A percentile compares a stretch with the other conserved stretches of the same genome.
These are phyloP conservation scores for Tautogolabrus adspersus DNA, from an alignment of 2,113 vertebrate species.

Conservation along the genomic window DNA sequence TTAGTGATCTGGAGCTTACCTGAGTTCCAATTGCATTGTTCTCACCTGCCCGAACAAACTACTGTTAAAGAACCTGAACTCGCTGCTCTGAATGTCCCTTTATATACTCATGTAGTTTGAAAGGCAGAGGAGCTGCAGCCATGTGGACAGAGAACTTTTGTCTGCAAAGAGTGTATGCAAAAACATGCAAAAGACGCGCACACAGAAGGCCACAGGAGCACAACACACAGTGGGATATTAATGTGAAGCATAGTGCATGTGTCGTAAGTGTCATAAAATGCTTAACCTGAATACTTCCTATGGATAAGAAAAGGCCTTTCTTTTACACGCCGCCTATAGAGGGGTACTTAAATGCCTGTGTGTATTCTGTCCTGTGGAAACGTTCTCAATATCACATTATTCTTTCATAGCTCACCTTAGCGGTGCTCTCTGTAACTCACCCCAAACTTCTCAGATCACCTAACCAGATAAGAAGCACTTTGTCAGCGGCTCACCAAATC, in stretches of 20 bases:
- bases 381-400: constrained; percentile 85
- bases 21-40: constrained; percentile 29
- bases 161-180: constrained; percentile 45
- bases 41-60: constrained; percentile 19
- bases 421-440: constrained; percentile 77
- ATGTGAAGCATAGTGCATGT: not conserved
- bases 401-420: constrained; percentile 82
- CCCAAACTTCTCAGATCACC: constrained; percentile 84
- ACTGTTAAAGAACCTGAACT: constrained; percentile 4
- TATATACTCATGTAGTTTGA: constrained; percentile 13
- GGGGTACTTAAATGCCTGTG: constrained; percentile 40
- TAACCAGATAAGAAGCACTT: constrained; percentile 79
- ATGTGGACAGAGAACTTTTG: constrained; percentile 2
- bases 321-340: constrained; percentile 19
- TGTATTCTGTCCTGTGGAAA: constrained; percentile 68
- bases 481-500: constrained; percentile 73
- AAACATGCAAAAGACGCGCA: constrained; percentile 51
- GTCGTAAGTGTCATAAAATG: not conserved
- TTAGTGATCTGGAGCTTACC: not conserved
- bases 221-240: constrained; percentile 9
- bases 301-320: not conserved
- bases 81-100: not conserved
- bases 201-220: constrained; percentile 10
- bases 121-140: constrained; percentile 14
- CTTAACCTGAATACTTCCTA: not conserved